A percentile compares a stretch with the other conserved stretches of the same genome.
Evolutionary conservation across 2,797 vertebrate genomes (phyloP).

Genomic region (Poecilia wingei): DNA sequence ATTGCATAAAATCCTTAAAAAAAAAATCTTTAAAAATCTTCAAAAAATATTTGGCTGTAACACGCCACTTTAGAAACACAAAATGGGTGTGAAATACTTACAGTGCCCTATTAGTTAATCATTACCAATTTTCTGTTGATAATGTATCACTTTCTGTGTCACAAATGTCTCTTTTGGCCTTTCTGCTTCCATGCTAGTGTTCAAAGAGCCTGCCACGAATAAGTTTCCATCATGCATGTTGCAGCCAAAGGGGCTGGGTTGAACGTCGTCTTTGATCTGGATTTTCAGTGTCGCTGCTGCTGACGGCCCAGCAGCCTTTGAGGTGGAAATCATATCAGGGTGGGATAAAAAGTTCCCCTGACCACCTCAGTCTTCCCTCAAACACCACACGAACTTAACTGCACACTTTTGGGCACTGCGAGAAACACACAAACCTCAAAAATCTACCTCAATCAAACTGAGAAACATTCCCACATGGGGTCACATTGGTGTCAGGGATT

Average conservation of each 20-base stretch:
- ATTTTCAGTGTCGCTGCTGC: slow-evolving; percentile 50
- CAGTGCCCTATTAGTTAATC: neutral
- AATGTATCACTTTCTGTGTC: slow-evolving; percentile 18
- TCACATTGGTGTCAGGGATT: slow-evolving; percentile 67
- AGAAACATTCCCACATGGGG: slow-evolving; percentile 50
- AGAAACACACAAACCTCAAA: slow-evolving; percentile 23
- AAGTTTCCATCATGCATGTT: slow-evolving; percentile 7
- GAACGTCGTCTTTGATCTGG: slow-evolving; percentile 54
- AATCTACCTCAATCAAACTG: slow-evolving; percentile 19
- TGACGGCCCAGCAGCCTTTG: slow-evolving; percentile 42
- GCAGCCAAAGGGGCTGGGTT: slow-evolving; percentile 17
- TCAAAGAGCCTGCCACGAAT: slow-evolving; percentile 34
- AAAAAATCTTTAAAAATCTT: neutral
- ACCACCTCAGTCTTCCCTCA: slow-evolving; percentile 24
- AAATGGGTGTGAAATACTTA: neutral
- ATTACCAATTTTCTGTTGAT: slow-evolving; percentile 17
- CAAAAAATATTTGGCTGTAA: neutral
- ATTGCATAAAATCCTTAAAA: neutral
- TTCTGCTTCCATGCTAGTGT: slow-evolving; percentile 22
- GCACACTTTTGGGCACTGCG: slow-evolving; percentile 12
- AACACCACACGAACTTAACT: slow-evolving; percentile 15
- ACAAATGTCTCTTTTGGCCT: slow-evolving; percentile 29
- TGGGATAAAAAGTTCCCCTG: slow-evolving; percentile 21
- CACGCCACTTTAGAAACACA: neutral
- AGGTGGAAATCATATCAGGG: slow-evolving; percentile 43